These are phyloP conservation scores for Heliconius hortense DNA, from an alignment of 2,888 invertebrate species.

Conservation along the genomic window DNA sequence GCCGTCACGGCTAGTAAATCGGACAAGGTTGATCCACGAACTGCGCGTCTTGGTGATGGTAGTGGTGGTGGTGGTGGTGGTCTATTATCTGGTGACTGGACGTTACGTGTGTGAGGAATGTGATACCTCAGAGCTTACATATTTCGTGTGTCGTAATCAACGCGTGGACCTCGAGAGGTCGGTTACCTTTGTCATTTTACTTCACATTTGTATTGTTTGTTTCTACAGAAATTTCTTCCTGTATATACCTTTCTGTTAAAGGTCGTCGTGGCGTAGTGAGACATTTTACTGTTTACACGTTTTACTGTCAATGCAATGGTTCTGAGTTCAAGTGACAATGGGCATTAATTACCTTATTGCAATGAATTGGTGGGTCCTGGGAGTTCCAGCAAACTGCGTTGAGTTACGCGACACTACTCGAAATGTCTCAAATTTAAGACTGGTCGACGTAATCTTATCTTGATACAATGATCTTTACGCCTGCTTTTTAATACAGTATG, in stretches of 20 bases:
- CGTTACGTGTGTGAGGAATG: conserved; percentile 20
- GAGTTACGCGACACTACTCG: too few relatives aligned
- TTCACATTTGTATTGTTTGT: not conserved
- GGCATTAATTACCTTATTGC: too few relatives aligned
- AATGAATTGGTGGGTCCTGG: too few relatives aligned
- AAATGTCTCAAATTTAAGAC: too few relatives aligned
- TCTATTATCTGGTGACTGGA: conserved; percentile 7
- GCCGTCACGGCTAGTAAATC: conserved; percentile 14
- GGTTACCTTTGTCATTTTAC: conserved; percentile 31
- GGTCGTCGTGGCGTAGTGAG: not conserved
- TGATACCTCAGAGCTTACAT: conserved; percentile 15
- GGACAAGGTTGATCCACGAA: not conserved
- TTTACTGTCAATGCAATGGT: too few relatives aligned
- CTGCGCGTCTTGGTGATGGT: not conserved
- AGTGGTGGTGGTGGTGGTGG: too few relatives aligned
- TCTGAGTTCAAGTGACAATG: too few relatives aligned
- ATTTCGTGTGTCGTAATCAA: conserved; percentile 30
- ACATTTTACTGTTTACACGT: too few relatives aligned
- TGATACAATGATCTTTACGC: not conserved
- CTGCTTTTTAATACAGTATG: not conserved
- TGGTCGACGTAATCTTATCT: not conserved
- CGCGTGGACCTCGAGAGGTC: conserved; percentile 35
- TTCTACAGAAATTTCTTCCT: not conserved
- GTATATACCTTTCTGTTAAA: not conserved
- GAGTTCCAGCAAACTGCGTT: too few relatives aligned